A percentile compares a stretch with the other conserved stretches of the same genome.
phyloP scores from a whole-genome alignment of 2,113 vertebrate genomes.

The Andinoacara biseriatus region DNA sequence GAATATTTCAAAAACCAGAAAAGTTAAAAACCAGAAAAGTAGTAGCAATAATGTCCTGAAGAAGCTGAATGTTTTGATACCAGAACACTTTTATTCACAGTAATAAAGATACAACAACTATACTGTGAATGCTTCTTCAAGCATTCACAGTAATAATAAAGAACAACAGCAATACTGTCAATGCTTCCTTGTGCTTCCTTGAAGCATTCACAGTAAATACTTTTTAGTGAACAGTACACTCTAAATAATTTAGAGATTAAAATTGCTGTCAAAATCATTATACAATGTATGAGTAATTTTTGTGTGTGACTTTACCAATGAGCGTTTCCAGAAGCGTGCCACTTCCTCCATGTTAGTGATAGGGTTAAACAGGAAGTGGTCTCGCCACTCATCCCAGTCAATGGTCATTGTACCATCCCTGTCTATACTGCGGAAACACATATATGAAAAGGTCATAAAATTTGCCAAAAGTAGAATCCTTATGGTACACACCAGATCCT shows the following conservation, averaged over 20 bases:
- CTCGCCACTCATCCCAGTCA: slow-evolving; percentile 91
- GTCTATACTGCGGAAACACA: slow-evolving; percentile 82
- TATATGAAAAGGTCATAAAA: background rate
- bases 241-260: background rate
- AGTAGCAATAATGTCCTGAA: no score
- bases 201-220: no score
- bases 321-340: slow-evolving; percentile 89
- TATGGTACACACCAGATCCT: background rate
- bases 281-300: background rate
- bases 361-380: slow-evolving; percentile 90
- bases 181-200: no score
- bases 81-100: no score
- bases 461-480: background rate
- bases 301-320: slow-evolving; percentile 77
- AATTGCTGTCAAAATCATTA: background rate
- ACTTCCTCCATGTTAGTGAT: slow-evolving; percentile 88
- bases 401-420: slow-evolving; percentile 90
- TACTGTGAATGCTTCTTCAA: no score
- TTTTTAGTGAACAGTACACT: background rate
- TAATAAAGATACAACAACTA: no score
- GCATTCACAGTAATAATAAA: no score
- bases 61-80: no score
- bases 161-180: no score
- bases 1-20: no score
- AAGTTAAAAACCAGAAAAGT: no score